These are phyloP conservation scores for Galemys pyrenaicus DNA, from an alignment of 2,113 vertebrate species.

Conservation along the genomic window DNA sequence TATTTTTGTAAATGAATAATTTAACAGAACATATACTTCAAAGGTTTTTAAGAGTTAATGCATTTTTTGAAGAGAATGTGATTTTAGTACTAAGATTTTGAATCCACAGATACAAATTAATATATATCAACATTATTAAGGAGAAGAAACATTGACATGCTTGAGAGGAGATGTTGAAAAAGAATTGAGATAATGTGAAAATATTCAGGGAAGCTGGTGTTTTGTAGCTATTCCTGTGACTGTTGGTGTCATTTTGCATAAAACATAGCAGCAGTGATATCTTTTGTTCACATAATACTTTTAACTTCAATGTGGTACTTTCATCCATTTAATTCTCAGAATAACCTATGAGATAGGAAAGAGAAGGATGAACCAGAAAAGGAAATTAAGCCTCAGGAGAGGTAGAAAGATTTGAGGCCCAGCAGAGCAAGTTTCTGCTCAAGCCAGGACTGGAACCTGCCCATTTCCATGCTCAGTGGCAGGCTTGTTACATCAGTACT, in stretches of 20 bases:
- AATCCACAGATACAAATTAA: not conserved
- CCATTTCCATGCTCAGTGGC: no score
- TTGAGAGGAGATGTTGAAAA: not conserved
- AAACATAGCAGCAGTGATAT: not conserved
- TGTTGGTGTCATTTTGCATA: not conserved
- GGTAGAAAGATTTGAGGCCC: not conserved
- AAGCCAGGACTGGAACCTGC: not conserved
- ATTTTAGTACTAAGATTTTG: not conserved
- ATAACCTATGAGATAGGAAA: not conserved
- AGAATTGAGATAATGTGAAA: not conserved
- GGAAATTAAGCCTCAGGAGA: not conserved
- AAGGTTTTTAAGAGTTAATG: not conserved
- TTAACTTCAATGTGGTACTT: not conserved
- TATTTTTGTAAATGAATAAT: not conserved
- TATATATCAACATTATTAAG: not conserved
- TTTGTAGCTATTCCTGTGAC: not conserved
- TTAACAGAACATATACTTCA: not conserved
- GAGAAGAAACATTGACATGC: not conserved
- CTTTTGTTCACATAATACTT: not conserved
- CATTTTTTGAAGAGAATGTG: not conserved
- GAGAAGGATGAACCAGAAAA: not conserved
- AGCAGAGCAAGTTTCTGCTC: not conserved
- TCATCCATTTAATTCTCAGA: conserved; percentile 14
- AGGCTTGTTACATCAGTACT: not conserved
- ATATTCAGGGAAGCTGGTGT: not conserved